phyloP scores from a whole-genome alignment of 2,113 vertebrate genomes.

The Antigone vipio region DNA sequence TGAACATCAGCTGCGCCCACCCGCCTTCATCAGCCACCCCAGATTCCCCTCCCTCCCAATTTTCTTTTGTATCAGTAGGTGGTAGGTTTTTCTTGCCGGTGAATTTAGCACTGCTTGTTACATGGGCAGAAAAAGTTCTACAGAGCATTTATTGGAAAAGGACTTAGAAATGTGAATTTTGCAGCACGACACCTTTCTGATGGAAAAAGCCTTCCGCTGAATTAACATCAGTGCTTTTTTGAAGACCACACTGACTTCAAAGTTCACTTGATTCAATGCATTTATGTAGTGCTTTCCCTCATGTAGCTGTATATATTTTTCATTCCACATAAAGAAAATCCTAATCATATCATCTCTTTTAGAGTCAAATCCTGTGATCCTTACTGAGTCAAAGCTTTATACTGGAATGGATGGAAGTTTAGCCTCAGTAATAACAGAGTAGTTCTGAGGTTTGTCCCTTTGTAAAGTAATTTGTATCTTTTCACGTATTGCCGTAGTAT shows the following conservation, averaged over 20 bases:
- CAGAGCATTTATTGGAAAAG: background rate
- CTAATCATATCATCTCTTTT: background rate
- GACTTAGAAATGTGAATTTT: background rate
- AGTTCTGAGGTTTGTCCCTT: background rate
- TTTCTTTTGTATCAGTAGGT: background rate
- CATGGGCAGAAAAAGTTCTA: background rate
- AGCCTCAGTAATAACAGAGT: background rate
- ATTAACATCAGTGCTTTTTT: background rate
- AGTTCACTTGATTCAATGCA: background rate
- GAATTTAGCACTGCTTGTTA: background rate
- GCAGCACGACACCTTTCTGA: background rate
- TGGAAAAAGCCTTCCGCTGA: background rate
- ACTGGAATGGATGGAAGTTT: background rate
- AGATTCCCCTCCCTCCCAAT: background rate
- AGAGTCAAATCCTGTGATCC: background rate
- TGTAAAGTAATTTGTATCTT: background rate
- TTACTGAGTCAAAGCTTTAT: background rate
- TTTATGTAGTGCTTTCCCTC: background rate
- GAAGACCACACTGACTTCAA: background rate
- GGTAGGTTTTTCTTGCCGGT: background rate
- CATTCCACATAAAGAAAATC: background rate
- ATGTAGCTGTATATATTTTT: background rate
- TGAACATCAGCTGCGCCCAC: background rate
- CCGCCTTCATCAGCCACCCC: background rate
- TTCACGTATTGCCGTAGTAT: background rate